phyloP scores from a whole-genome alignment of 2,113 vertebrate genomes.

The Sinocyclocheilus grahami region DNA sequence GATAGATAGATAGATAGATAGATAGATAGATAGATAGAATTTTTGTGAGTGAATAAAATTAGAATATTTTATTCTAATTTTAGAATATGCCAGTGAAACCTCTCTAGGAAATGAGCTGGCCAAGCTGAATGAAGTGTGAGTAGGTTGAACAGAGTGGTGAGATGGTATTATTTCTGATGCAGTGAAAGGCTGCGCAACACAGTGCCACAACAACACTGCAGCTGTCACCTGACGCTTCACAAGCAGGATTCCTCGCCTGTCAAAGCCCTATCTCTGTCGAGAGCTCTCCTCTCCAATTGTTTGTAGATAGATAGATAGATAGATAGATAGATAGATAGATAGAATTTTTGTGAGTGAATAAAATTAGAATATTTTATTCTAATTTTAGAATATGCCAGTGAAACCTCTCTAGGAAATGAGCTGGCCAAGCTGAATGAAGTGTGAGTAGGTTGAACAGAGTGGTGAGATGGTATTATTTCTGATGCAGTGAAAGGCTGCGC shows the following conservation, averaged over 20 bases:
- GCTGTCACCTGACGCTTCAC: conserved; percentile 49
- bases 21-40: too few species aligned
- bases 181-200: not conserved
- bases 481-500: not conserved
- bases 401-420: too few species aligned
- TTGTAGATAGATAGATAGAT: not conserved
- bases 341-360: too few species aligned
- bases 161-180: not conserved
- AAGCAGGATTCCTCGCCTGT: conserved; percentile 46
- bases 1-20: too few species aligned
- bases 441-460: not conserved
- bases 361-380: too few species aligned
- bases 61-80: too few species aligned
- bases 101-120: too few species aligned
- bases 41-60: too few species aligned
- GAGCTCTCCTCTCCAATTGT: conserved; percentile 53
- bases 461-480: not conserved
- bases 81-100: too few species aligned
- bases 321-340: too few species aligned
- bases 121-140: not conserved
- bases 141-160: not conserved
- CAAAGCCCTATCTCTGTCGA: conserved; percentile 43
- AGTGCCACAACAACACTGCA: conserved; percentile 44
- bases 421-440: not conserved
- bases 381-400: too few species aligned